Percentiles rank a stretch among this genome's conserved stretches.
Conservation (phyloP, 1,140 invertebrate species). For the Schlechtendalia chinensis region DNA sequence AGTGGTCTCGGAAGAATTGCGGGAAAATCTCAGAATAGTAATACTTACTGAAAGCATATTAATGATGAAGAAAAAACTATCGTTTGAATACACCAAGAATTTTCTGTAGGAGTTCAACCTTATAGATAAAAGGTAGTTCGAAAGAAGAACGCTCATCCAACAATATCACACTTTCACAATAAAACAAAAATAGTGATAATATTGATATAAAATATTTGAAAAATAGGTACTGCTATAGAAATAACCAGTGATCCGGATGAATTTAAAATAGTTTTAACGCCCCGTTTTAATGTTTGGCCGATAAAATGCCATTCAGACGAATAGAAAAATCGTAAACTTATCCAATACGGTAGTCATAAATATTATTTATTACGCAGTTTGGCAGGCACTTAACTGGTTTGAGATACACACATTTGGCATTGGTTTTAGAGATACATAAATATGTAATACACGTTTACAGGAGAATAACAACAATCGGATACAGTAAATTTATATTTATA, state of each 20-base stretch:
- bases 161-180: no score
- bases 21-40: no score
- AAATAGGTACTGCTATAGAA: background rate
- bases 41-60: no score
- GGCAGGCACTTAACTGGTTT: constrained; percentile 38
- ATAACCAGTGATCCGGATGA: constrained; percentile 23
- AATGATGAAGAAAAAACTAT: no score
- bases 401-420: constrained; percentile 35
- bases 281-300: background rate
- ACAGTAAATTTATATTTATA: no score
- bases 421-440: constrained; percentile 26
- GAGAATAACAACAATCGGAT: constrained; percentile 13
- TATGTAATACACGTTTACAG: constrained; percentile 24
- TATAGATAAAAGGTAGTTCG: no score
- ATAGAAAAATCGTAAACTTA: constrained; percentile 41
- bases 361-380: constrained; percentile 45
- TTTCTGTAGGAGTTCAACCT: no score
- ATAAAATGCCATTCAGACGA: constrained; percentile 36
- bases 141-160: no score
- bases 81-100: no score
- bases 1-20: no score
- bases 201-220: constrained; percentile 3
- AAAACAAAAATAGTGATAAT: no score
- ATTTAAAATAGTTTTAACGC: background rate
- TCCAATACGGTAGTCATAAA: constrained; percentile 40